Base-by-base conservation (phyloP, 2,888 invertebrate species). In the Panopea generosa region DNA sequence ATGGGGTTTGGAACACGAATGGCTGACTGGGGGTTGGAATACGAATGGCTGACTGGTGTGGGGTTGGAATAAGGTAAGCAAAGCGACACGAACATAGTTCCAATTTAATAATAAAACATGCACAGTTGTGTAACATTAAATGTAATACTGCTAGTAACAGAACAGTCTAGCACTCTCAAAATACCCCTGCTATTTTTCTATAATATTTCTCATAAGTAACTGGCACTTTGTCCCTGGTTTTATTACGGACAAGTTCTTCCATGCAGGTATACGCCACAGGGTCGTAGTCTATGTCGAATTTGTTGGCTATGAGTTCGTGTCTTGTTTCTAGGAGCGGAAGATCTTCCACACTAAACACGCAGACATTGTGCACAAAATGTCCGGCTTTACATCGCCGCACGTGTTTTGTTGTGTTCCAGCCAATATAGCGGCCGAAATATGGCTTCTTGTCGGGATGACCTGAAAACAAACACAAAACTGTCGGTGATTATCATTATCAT, bases 291-390 rank as follows among this genome's bases (percentile, higher is more conserved):
- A 88, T 69, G 72, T 91, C 86, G 69, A 92, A 89, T 70, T 92
- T 92, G 80, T 92, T 92, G 43, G 89, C 92, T 45, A 91, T 86
- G 3, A 92, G 60, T 16, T 92, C 87, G 14, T 73, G 74, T 6
- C 85, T 73, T 16, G 14, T 24, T 6, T 63, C 18, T 9, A 92
- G 65, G 47, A 67, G 73, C 3, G 84, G 82, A 0, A 92, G 82
- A 69, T 92, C 92, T 4, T 76, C 79, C 2, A 86, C 65, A 24
- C 85, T 79, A 55, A 88, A 90, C n/a, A 87, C 76, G 59, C 91
- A 91, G 4, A 90, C 74, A 43, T 78, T 78, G 27, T 84, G 84
- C 7, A 84, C 66, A 59, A 78, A 85, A 38, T 60, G 70, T 9
- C 66, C 55, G 11, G 60, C 68, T 26, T 69, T 71, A 40, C 81